Percentiles rank a stretch among this genome's conserved stretches.
Evolutionary conservation across 2,888 invertebrate genomes (phyloP).

Genomic region (Nomada goodeniana): DNA sequence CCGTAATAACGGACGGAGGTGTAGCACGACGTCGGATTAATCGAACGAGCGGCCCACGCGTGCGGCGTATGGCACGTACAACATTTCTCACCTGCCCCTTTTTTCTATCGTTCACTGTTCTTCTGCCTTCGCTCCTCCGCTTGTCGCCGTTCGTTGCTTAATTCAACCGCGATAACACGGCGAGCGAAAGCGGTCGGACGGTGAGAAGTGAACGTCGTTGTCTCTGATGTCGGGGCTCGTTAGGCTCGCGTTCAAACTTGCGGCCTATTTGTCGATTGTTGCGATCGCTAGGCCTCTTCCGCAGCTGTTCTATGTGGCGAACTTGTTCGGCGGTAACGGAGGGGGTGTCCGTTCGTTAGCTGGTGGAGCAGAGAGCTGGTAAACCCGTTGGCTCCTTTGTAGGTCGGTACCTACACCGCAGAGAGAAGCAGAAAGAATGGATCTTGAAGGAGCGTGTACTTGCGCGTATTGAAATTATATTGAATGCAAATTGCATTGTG

Average conservation of each 20-base stretch:
- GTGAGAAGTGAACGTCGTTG: conserved; percentile 19
- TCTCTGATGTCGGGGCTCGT: conserved; percentile 35
- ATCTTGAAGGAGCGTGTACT: background rate
- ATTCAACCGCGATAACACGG: conserved; percentile 16
- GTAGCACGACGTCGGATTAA: conserved; percentile 57
- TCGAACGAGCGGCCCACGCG: conserved; percentile 55
- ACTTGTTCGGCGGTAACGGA: background rate
- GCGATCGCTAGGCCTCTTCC: conserved; percentile 9
- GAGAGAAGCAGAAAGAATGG: background rate
- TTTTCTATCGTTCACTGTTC: background rate
- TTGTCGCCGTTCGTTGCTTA: background rate
- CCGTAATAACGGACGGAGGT: conserved; percentile 51
- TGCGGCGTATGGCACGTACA: conserved; percentile 61
- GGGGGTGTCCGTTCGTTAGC: background rate
- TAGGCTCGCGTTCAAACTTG: conserved; percentile 19
- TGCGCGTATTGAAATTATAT: conserved; percentile 2
- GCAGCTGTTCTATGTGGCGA: background rate
- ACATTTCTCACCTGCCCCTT: conserved; percentile 56
- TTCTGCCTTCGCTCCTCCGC: background rate
- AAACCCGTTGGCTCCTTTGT: conserved; percentile 2
- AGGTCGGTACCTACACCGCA: background rate
- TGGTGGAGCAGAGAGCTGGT: background rate
- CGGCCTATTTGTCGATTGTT: conserved; percentile 43
- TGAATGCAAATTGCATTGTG: conserved; percentile 26
- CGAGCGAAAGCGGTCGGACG: conserved; percentile 12